Evolutionary conservation across 2,113 vertebrate genomes (phyloP), one percentile per base, ranked within the genome.

Genomic region (Ptyas mucosa): DNA sequence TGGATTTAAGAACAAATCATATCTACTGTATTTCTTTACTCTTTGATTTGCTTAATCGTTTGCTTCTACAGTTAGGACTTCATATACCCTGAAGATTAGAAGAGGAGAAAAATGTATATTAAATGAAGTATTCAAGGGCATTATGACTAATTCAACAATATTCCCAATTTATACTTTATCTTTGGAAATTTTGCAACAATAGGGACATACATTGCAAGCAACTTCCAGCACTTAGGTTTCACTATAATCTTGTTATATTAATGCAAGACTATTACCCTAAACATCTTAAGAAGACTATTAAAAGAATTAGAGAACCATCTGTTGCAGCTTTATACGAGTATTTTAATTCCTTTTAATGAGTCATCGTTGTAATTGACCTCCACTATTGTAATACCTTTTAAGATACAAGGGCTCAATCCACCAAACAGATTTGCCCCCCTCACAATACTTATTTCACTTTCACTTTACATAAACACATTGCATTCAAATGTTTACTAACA

Each of bases 311-410:
- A 94, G 90, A 58, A 92, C 94, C 57, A 61, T 5, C 87, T 81
- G 1, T 26, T 91, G 91, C 26, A 91, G 81, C 91, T 95, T 96
- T 96, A 91, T 51, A 93, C 81, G 87, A 46, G 86, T 88, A 91
- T 87, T 94, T 95, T 91, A 97, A 96, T 94, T 94, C 94, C 95
- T 94, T 93, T 94, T 94, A 95, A 87, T 94, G 96, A 96, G 55
- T 94, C 53, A 88, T 94, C 93, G 54, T 18, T 90, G 89, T 91
- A 96, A 96, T 92, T 95, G 97, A 97, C 96, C 96, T 94, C 93
- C 53, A 1, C 91, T 89, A 88, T 58, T 93, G 87, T 94, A 88
- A 95, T 58, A 90, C 90, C 87, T 49, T 94, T 94, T 29, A 55
- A 90, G 92, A 96, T 54, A 55, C 23, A 90, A n/a, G 55, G 92